Base-by-base conservation (phyloP, 2,113 vertebrate species). In the Oplegnathus fasciatus region DNA sequence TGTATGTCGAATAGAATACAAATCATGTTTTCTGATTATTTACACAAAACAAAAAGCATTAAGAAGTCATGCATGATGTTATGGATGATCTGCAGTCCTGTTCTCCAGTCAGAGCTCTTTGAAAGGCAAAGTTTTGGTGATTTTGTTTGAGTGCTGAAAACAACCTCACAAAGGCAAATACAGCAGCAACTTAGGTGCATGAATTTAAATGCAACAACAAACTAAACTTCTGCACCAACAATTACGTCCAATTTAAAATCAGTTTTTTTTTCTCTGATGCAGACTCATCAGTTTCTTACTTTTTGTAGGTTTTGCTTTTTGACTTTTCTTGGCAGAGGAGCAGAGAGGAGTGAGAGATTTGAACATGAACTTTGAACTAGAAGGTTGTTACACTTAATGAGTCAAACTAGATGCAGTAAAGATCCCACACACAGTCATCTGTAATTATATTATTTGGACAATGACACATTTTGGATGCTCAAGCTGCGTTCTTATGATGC, bases 91-190 rank as follows among this genome's bases (percentile, higher is more conserved):
- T 88, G 89, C 40, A 24, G 30, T 87, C 82, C 84, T 83, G 80
- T 85, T 88, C 78, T 87, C 61, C 85, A 82, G 85, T 71, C 77
- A 84, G 82, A 88, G 65, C 44, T 37, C 67, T 60, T 13, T 62
- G 79, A 86, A 85, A 75, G 77, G 85, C 22, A 86, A 87, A 87
- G 80, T 79, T 69, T 67, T 74, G 80, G 66, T 9, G 42, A n/a
- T 37, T 4, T 37, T 37, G 34, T 4, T 37, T 37, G 34, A 37
- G 6, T 37, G 34, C 6, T 37, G 34, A 37, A 37, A 37, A 3
- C 34, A 37, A 37, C 34, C n/a, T 37, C 34, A 37, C 13, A 69
- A 30, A 5, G 15, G 15, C 28, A 82, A 78, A 60, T 5, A n/a
- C n/a, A n/a, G n/a, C n/a, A 75, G 28, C 65, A 57, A 54, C 18